These are phyloP conservation scores for Rhinolophus ferrumequinum DNA, from an alignment of 2,113 vertebrate species.

Conservation along the genomic window DNA sequence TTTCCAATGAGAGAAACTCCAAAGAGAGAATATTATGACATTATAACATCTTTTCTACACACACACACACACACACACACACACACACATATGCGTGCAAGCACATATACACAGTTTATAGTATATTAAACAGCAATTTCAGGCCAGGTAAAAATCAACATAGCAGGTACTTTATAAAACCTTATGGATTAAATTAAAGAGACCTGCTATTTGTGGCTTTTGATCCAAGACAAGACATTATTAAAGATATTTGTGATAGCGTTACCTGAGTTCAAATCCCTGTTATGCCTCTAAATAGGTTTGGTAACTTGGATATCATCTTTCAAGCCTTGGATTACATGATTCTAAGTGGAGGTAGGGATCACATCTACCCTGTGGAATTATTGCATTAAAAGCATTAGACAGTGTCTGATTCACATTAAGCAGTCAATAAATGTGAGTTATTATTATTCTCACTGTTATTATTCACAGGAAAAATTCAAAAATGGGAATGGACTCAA, in stretches of 20 bases:
- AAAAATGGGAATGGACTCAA: slow-evolving; percentile 43
- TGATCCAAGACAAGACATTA: neutral
- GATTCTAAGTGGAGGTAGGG: neutral
- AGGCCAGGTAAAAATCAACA: neutral
- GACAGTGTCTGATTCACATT: slow-evolving; percentile 28
- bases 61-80: neutral
- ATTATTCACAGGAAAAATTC: slow-evolving; percentile 58
- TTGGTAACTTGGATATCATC: neutral
- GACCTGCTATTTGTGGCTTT: neutral
- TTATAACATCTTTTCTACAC: neutral
- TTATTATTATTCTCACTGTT: slow-evolving; percentile 52
- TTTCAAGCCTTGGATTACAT: neutral
- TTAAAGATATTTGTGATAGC: neutral
- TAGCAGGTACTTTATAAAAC: neutral
- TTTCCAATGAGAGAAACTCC: neutral
- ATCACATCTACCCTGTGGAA: neutral
- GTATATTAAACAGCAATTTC: neutral
- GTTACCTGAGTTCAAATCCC: neutral
- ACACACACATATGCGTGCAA: too few relatives aligned
- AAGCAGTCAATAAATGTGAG: slow-evolving; percentile 55
- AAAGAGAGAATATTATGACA: too few relatives aligned
- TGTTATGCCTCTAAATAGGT: neutral
- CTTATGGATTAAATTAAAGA: neutral
- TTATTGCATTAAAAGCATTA: slow-evolving; percentile 35
- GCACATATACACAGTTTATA: neutral